Evolutionary conservation across 2,888 invertebrate genomes (phyloP), one percentile per base, ranked within the genome.

Genomic region (Sphinx pinastri): DNA sequence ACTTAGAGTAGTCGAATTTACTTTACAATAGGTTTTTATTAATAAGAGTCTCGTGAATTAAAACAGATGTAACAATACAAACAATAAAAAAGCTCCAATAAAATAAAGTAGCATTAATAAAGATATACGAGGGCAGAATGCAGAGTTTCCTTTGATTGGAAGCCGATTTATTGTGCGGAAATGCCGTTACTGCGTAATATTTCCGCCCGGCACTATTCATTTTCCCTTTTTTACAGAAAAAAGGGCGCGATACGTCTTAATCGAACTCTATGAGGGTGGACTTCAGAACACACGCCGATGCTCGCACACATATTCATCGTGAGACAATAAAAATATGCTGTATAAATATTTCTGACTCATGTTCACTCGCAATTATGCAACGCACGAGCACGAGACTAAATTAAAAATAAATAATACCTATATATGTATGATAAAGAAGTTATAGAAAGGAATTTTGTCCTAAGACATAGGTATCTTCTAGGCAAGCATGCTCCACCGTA

Each of bases 161-260:
- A 89, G 88, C 88, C 90, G 90, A 94, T 94, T 94, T 94, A 94
- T 94, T 90, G 94, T 87, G 92, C 94, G 94, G 94, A 94, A 94
- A 94, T 90, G 89, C 91, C 90, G 93, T 92, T 92, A 91, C 89
- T 90, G 85, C 81, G 90, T 94, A 94, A 94, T 94, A 94, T 94
- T 93, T 94, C 94, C 94, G 94, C 90, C 86, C 88, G 81, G 85
- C 85, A 86, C 89, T 89, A 89, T 93, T 92, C 93, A 91, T 89
- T 94, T 94, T 92, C 89, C 92, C 86, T 92, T 93, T 94, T 93
- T 93, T 90, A 88, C 86, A 84, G 83, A 91, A 94, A 92, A 94
- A 93, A 92, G 93, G 93, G 93, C 93, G 90, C 91, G 92, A 90
- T 89, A 92, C 87, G 84, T 91, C 94, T 93, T 93, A 91, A 93